Conservation (phyloP, 2,888 invertebrate genomes). For the Caenorhabditis zanzibari region DNA sequence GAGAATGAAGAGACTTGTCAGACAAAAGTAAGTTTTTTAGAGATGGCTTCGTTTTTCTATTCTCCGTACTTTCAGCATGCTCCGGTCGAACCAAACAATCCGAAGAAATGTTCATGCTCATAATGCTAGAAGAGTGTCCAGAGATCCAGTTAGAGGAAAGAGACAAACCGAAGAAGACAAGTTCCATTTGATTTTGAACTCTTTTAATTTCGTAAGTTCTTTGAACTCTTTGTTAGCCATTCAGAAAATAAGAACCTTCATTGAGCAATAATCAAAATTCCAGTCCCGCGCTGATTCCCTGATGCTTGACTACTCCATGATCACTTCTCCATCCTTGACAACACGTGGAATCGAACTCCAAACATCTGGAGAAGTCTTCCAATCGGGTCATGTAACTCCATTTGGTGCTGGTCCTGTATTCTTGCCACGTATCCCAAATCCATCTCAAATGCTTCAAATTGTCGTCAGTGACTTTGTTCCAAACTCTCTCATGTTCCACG, state of each 20-base stretch:
- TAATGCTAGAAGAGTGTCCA: slow-evolving; percentile 33
- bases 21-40: slow-evolving; percentile 50
- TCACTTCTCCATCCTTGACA: slow-evolving; percentile 69
- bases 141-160: slow-evolving; percentile 27
- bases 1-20: slow-evolving; percentile 56
- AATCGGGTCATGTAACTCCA: slow-evolving; percentile 67
- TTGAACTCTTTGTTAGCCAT: no score
- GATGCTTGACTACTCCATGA: slow-evolving; percentile 80
- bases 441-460: slow-evolving; percentile 73
- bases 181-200: slow-evolving; percentile 67
- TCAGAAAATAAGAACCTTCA: no score
- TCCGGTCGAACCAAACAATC: slow-evolving; percentile 3
- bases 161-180: slow-evolving; percentile 55
- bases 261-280: slow-evolving; percentile 34
- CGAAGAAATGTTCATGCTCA: slow-evolving; percentile 57
- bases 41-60: neutral
- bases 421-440: slow-evolving; percentile 48
- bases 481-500: slow-evolving; percentile 81
- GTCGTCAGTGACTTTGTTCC: slow-evolving; percentile 81
- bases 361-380: slow-evolving; percentile 76
- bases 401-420: slow-evolving; percentile 71
- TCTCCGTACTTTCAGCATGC: slow-evolving; percentile 21
- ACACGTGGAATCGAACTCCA: slow-evolving; percentile 77
- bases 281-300: slow-evolving; percentile 79
- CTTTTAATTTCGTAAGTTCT: slow-evolving; percentile 69